Evolutionary conservation across 2,888 invertebrate species (phyloP), one percentile per base, ranked within the genome.

Genomic region (Apotomis capreana): DNA sequence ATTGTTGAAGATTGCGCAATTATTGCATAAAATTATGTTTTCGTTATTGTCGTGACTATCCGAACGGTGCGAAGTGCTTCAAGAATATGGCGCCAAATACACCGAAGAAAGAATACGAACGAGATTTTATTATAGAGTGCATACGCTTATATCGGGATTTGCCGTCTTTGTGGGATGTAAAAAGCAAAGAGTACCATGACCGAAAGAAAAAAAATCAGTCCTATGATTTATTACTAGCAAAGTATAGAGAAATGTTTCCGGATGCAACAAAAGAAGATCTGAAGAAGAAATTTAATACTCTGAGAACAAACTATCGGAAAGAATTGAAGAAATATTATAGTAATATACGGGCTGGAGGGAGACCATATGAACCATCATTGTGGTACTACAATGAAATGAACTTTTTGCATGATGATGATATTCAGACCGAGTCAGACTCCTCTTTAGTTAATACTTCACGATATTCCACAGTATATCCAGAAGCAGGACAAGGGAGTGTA

Each of bases 291-390:
- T 75, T 77, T 9, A 77, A 79, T 74, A 67, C 75, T 74, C 74
- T 79, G 57, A 77, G 78, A 76, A 78, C 78, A 51, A 79, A 78
- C 63, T 79, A 79, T 65, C 75, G 77, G 6, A 77, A 78, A 69
- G 78, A 79, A 58, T 75, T 78, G 13, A 78, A 77, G 68, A 79
- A 78, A 76, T 65, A 76, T 68, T 68, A 65, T 76, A 12, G n/a
- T 59, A 74, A 55, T n/a, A 74, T 72, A 69, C 72, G 76, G 73
- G 73, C 74, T 51, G 74, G 74, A 51, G 68, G 72, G 44, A 1
- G 9, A 0, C 70, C 70, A 58, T 76, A 76, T 65, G 12, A 74
- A 74, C 76, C 78, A 37, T 70, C 77, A 49, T 71, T 76, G 65
- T 78, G 77, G 77, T 78, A 77, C 73, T 77, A 69, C 64, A 57